Conservation (phyloP, 2,797 vertebrate genomes). For the Megalops cyprinoides region DNA sequence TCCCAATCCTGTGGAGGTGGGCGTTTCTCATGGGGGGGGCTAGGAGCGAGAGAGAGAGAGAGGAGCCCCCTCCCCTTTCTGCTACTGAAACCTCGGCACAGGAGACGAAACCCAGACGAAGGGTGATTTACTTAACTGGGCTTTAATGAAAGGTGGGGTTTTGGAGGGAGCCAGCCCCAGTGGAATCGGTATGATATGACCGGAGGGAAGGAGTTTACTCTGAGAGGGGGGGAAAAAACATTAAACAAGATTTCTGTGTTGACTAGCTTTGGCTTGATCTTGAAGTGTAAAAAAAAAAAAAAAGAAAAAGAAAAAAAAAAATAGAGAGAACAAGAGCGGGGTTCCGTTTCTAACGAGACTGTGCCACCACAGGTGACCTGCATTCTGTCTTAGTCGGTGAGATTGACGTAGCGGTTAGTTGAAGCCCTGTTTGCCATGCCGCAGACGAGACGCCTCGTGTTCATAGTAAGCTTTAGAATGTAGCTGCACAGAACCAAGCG, state of each 20-base stretch:
- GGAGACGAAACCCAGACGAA: background rate
- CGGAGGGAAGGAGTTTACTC: background rate
- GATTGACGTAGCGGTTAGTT: background rate
- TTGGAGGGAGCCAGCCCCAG: background rate
- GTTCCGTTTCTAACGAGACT: background rate
- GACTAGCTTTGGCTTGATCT: slow-evolving; percentile 15
- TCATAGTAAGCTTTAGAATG: slow-evolving; percentile 21
- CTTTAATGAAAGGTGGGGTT: background rate
- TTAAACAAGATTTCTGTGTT: background rate
- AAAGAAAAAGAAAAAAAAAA: background rate
- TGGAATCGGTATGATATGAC: background rate
- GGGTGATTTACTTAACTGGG: background rate
- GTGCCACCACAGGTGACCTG: background rate
- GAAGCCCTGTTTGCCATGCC: background rate
- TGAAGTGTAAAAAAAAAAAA: background rate
- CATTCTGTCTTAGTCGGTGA: background rate
- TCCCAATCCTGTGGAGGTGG: background rate
- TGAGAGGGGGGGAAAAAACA: background rate
- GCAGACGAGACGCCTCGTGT: background rate
- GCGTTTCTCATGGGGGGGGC: slow-evolving; percentile 8
- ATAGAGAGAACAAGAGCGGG: background rate
- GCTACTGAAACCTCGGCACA: background rate
- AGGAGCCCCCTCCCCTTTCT: background rate
- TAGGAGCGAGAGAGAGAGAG: slow-evolving; percentile 5
- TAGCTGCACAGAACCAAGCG: slow-evolving; percentile 14